Conservation (phyloP, 2,797 vertebrate genomes). For the Malacoraja senta region DNA sequence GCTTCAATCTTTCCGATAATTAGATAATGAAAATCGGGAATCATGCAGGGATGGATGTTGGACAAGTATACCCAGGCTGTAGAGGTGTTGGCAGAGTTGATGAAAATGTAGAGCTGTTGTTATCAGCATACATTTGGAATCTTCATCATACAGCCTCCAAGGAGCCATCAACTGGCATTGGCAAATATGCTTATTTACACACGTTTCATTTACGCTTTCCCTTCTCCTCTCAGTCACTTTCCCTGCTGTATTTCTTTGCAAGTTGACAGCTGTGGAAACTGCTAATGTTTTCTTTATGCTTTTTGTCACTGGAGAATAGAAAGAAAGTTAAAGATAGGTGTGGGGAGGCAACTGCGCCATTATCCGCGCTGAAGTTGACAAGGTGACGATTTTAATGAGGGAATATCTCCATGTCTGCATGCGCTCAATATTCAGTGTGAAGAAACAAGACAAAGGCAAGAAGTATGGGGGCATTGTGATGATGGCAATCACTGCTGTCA, state of each 20-base stretch:
- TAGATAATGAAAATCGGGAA: neutral
- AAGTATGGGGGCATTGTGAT: neutral
- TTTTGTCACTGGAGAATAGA: neutral
- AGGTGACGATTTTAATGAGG: neutral
- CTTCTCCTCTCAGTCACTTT: neutral
- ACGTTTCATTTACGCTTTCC: neutral
- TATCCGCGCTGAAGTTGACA: neutral
- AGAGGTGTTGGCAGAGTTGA: neutral
- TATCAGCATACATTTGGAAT: neutral
- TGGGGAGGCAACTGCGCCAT: neutral
- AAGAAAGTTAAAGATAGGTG: neutral
- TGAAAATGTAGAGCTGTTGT: neutral
- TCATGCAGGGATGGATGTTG: neutral
- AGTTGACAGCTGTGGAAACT: neutral
- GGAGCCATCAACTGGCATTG: neutral
- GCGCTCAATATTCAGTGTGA: neutral
- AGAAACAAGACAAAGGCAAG: neutral
- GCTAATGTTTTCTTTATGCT: neutral
- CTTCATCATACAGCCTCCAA: neutral
- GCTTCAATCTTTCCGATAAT: neutral
- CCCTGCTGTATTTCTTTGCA: neutral
- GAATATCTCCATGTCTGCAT: neutral
- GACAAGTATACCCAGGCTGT: neutral
- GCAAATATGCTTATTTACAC: neutral
- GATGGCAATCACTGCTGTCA: neutral